Evolutionary conservation across 2,797 vertebrate species (phyloP).

Genomic region (Manis pentadactyla): DNA sequence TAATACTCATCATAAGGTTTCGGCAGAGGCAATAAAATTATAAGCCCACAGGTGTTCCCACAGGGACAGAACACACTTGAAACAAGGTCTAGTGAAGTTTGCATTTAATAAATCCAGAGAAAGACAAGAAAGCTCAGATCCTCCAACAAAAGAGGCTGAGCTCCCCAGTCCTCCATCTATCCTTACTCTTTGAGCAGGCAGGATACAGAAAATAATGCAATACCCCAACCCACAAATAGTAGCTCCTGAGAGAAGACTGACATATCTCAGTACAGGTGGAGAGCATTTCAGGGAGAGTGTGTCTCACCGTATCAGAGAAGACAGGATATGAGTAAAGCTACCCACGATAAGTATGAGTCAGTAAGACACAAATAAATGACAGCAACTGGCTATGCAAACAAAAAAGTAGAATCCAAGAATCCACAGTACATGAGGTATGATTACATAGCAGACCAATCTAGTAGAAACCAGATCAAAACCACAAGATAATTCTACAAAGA

Average conservation of each 20-base stretch:
- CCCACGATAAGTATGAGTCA: neutral
- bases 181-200: neutral
- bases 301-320: neutral
- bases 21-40: neutral
- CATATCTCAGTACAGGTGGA: neutral
- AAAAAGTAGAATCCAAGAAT: neutral
- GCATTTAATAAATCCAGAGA: neutral
- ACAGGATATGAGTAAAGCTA: neutral
- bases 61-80: neutral
- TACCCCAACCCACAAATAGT: neutral
- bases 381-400: neutral
- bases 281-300: neutral
- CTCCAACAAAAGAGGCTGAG: neutral
- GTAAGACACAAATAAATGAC: neutral
- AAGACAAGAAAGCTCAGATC: neutral
- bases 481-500: constrained; percentile 28
- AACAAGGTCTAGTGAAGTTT: neutral
- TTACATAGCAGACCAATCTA: neutral
- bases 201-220: neutral
- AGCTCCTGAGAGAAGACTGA: neutral
- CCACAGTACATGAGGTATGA: neutral
- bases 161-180: neutral
- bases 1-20: neutral
- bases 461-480: neutral
- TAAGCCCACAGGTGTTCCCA: neutral